Evolutionary conservation across 2,888 invertebrate species (phyloP), one percentile per base, ranked within the genome.

Genomic region (Therioaphis trifolii): DNA sequence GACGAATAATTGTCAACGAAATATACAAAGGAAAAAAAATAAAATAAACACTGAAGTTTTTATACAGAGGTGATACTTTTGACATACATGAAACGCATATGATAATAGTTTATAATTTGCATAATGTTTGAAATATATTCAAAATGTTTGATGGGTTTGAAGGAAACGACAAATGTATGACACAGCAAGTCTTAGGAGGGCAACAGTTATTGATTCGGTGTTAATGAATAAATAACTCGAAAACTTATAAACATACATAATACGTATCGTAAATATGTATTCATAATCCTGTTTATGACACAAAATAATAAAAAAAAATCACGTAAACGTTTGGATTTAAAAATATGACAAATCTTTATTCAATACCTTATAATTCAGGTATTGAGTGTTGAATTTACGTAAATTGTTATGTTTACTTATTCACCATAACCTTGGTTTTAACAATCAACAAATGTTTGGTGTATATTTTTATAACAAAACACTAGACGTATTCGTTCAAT

Each of bases 21-120:
- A 77, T 21, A 15, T 66, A n/a, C 14, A 15, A 77, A 27, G 15
- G 27, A 49, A 76, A 63, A 46, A 35, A 18, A 18, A 52, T 52
- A 52, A 52, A 58, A 58, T 21, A 21, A 9, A 21, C 15, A 24
- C 52, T 63, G 18, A 43, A 76, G 43, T 76, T 76, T 76, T 29
- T 46, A 58, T 29, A 29, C n/a, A 29, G n/a, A 63, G n/a, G 21
- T 27, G 29, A 29, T 46, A 76, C 14, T 76, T 76, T 46, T 43
- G 27, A 43, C 12, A 40, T 14, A 21, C n/a, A 49, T n/a, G 7
- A 9, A 52, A 52, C n/a, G 35, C 7, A 35, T 5, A 35, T 11
- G 21, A 12, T 58, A 58, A 24, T 24, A 4, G 21, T 58, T 35
- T 35, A n/a, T 55, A 24, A 24, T 46, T 27, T 69, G 15, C 21